Base-by-base conservation (phyloP, 1,140 invertebrate genomes). In the Drosophila persimilis region DNA sequence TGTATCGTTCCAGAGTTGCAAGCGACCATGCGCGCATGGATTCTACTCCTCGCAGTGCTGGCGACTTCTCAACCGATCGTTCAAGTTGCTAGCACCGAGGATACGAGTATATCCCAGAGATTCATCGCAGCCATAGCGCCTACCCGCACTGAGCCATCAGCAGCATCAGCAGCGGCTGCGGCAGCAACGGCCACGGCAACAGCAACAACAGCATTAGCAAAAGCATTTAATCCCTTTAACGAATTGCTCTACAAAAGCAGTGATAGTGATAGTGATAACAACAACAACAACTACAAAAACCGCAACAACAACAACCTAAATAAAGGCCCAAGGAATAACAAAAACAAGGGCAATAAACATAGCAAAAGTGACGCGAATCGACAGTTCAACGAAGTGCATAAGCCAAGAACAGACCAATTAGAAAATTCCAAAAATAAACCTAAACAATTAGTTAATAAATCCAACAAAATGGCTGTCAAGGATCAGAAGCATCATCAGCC, bases 11-110 rank as follows among this genome's bases (percentile, higher is more conserved):
- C 90, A 93, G 92, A 92, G 92, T 92, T 91, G 92, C 92, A 92
- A 92, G 77, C 92, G 91, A 92, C 90, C 90, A 93, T 93, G 92
- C 91, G 91, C 77, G 92, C 89, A 85, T 90, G 92, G 91, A 86
- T 92, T 91, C 90, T 92, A 92, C 88, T 92, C 80, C 90, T 92
- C 77, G 81, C 86, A 89, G 90, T 92, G 91, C 91, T 92, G 90
- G 91, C 91, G 91, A 92, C 91, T 80, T 90, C 91, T 86, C 79
- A 80, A 90, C 73, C 84, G 76, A 89, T 91, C 73, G 80, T 89
- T 78, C 83, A 85, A 90, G 89, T 91, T 88, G 90, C 90, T 90
- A 90, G 91, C 91, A 91, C 90, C 89, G 91, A 90, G 83, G 90
- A 91, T 81, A 39, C 35, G 35, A 39, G 35, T 39, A 90, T 90